Conservation (phyloP, 1,140 invertebrate species). For the Drosophila pallidifrons region DNA sequence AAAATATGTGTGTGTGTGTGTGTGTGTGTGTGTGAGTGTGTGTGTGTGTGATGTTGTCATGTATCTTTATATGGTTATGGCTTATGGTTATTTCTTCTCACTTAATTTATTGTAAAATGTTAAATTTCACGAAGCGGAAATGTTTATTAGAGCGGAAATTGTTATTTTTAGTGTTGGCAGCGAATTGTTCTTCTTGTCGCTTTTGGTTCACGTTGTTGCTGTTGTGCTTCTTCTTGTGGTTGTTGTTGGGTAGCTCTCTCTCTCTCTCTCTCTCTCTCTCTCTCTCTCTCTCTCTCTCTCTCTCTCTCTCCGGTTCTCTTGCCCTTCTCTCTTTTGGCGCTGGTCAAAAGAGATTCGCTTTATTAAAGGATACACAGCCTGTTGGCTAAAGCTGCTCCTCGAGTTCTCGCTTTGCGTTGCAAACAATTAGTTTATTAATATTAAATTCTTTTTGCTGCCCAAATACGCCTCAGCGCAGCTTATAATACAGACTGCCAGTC, state of each 20-base stretch:
- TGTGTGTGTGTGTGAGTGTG: constrained; percentile 8
- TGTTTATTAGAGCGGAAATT: constrained; percentile 85
- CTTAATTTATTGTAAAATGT: constrained; percentile 84
- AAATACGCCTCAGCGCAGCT: constrained; percentile 23
- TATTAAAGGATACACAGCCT: constrained; percentile 38
- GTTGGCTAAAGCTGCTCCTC: background rate
- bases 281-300: background rate
- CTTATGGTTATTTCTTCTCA: constrained; percentile 78
- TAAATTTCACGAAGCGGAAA: constrained; percentile 84
- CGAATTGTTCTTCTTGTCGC: constrained; percentile 47
- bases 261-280: background rate
- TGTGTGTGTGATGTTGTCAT: constrained; percentile 24
- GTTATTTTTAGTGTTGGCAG: constrained; percentile 83
- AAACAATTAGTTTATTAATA: constrained; percentile 78
- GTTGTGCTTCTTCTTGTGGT: constrained; percentile 2
- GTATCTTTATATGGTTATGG: constrained; percentile 57
- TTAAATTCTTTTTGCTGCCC: constrained; percentile 40
- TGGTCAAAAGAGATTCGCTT: constrained; percentile 14
- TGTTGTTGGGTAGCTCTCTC: constrained; percentile 17
- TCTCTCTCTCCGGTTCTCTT: background rate
- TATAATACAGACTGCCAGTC: constrained; percentile 13
- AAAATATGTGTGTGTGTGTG: constrained; percentile 7
- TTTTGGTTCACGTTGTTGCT: constrained; percentile 10
- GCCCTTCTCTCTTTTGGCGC: constrained; percentile 2
- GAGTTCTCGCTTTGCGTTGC: constrained; percentile 37